phyloP scores from a whole-genome alignment of 1,140 invertebrate species.

The Drosophila pseudoobscura region DNA sequence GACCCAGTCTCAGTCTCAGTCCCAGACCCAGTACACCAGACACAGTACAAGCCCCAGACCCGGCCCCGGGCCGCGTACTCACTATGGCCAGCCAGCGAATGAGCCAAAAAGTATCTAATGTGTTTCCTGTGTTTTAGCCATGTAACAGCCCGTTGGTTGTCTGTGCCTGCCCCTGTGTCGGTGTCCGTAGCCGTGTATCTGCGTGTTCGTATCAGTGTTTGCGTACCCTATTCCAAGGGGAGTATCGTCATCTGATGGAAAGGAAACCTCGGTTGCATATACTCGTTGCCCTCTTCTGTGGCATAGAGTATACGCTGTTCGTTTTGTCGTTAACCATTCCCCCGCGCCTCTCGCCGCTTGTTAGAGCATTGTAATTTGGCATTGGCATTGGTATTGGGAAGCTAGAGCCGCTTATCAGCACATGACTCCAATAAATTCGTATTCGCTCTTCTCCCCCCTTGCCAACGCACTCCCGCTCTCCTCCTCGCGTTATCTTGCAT shows the following conservation, averaged over 20 bases:
- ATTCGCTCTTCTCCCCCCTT: constrained; percentile 25
- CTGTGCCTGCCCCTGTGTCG: constrained; percentile 37
- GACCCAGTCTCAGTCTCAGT: not conserved
- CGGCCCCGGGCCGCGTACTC: constrained; percentile 13
- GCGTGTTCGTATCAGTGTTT: constrained; percentile 46
- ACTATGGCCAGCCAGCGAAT: constrained; percentile 12
- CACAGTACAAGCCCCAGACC: too few relatives aligned
- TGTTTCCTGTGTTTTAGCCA: constrained; percentile 73
- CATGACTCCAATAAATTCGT: constrained; percentile 81
- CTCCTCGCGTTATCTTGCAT: constrained; percentile 53
- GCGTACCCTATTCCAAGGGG: constrained; percentile 5
- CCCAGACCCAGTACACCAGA: too few relatives aligned
- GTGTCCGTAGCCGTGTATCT: constrained; percentile 51
- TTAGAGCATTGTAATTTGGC: constrained; percentile 71
- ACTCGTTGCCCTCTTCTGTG: not conserved
- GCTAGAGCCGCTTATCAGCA: constrained; percentile 64
- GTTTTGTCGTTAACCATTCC: not conserved
- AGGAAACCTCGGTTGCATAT: too few relatives aligned
- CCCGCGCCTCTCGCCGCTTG: constrained; percentile 18
- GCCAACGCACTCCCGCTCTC: not conserved
- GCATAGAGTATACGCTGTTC: constrained; percentile 26
- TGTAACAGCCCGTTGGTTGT: constrained; percentile 48
- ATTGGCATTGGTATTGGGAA: constrained; percentile 52
- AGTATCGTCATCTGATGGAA: not conserved
- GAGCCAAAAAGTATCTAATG: constrained; percentile 67